A percentile compares a stretch with the other conserved stretches of the same genome.
Evolutionary conservation across 2,113 vertebrate genomes (phyloP).

Genomic region (zebrafish (Danio rerio)): DNA sequence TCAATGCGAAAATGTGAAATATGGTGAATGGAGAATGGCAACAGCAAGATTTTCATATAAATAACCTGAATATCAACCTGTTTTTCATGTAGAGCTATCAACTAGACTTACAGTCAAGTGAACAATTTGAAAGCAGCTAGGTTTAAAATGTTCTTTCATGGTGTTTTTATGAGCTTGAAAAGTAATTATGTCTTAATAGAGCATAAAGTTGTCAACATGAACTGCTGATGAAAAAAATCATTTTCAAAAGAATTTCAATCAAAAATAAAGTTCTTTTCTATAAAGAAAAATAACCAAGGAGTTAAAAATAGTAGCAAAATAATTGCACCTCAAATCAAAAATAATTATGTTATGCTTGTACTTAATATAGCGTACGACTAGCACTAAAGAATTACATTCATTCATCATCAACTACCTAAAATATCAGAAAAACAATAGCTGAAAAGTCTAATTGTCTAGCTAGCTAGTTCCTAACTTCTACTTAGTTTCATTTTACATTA

Average conservation of each 20-base stretch:
- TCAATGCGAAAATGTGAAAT: background rate
- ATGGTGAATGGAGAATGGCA: background rate
- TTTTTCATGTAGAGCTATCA: background rate
- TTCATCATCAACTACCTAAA: background rate
- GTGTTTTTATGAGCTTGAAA: background rate
- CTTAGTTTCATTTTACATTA: constrained; percentile 7
- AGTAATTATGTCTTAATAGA: background rate
- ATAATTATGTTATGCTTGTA: too few species aligned
- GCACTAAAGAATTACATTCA: background rate
- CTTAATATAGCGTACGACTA: too few species aligned
- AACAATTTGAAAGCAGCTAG: too few species aligned
- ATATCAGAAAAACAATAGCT: background rate
- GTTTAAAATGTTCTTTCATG: background rate
- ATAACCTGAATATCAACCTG: background rate
- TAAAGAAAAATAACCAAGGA: too few species aligned
- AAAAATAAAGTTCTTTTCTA: too few species aligned
- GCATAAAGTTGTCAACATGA: background rate
- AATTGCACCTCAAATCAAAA: too few species aligned
- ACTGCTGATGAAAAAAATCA: too few species aligned
- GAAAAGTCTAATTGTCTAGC: background rate
- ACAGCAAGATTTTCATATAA: background rate
- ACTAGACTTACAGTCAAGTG: background rate
- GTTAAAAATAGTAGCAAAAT: too few species aligned
- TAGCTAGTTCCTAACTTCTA: background rate
- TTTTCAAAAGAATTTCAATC: too few species aligned